Percentiles rank a stretch among this genome's conserved stretches.
Conservation (phyloP, 2,797 vertebrate species). For the Clamator glandarius region DNA sequence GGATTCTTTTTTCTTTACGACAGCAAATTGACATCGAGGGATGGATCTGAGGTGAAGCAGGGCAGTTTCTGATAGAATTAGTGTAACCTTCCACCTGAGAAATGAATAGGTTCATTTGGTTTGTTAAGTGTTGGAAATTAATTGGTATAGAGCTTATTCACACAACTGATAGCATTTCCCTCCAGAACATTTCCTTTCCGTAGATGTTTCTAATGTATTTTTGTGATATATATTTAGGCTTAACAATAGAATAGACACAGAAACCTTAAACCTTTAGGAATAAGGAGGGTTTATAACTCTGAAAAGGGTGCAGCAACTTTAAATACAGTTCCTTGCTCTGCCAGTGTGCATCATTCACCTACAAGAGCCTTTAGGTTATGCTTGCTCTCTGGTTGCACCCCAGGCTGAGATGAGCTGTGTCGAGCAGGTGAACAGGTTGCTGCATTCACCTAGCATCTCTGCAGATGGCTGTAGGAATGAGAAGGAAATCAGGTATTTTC, state of each 20-base stretch:
- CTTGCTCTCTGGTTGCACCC: background rate
- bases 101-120: slow-evolving; percentile 1
- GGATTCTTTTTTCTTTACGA: background rate
- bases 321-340: background rate
- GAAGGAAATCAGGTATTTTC: background rate
- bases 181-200: slow-evolving; percentile 1
- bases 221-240: background rate
- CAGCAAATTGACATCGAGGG: background rate
- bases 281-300: background rate
- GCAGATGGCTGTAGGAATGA: background rate
- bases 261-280: background rate
- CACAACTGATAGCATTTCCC: slow-evolving; percentile 4
- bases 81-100: slow-evolving; percentile 17
- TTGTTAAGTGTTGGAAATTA: slow-evolving; percentile 26
- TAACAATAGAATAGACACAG: background rate
- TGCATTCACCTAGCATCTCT: background rate
- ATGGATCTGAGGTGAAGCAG: background rate
- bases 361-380: background rate
- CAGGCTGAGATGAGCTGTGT: background rate
- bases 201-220: background rate
- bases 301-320: background rate
- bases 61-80: background rate
- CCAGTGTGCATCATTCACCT: background rate
- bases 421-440: background rate
- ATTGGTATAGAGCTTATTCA: slow-evolving; percentile 3